Conservation (phyloP, 2,888 invertebrate genomes). For the Acronicta alni region DNA sequence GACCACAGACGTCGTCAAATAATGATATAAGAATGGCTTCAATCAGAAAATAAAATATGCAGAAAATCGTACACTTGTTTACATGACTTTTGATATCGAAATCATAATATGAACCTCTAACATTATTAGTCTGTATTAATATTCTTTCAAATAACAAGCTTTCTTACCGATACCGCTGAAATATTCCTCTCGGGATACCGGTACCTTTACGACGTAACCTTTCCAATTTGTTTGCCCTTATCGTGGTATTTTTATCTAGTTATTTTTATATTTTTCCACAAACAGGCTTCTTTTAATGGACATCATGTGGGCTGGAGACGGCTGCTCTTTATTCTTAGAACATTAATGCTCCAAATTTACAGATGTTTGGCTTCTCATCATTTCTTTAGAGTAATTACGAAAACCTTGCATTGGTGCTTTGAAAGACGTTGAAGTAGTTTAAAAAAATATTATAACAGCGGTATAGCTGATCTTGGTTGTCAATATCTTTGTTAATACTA, state of each 20-base stretch:
- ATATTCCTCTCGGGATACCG: conserved; percentile 42
- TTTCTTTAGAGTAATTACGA: not conserved
- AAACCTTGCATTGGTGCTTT: too few species aligned
- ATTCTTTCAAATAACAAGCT: conserved; percentile 32
- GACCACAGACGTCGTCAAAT: too few species aligned
- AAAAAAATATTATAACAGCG: too few species aligned
- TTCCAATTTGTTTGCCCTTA: conserved; percentile 46
- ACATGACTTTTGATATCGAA: too few species aligned
- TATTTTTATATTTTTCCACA: conserved; percentile 47
- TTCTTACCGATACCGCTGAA: conserved; percentile 18
- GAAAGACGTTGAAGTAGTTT: too few species aligned
- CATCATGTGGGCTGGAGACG: conserved; percentile 1
- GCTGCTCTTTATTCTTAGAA: not conserved
- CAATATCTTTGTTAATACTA: too few species aligned
- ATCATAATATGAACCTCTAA: too few species aligned
- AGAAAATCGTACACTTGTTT: too few species aligned
- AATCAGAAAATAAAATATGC: too few species aligned
- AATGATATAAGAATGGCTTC: too few species aligned
- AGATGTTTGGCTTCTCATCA: too few species aligned
- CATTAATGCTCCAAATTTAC: not conserved
- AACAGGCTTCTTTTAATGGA: conserved; percentile 31
- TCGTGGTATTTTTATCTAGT: conserved; percentile 45
- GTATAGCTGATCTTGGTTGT: too few species aligned
- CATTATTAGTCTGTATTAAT: conserved; percentile 21
- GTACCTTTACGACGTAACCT: conserved; percentile 45